Conservation (phyloP, 30 jellyfish, hydroid and myxozoan genomes). For the Morbakka virulenta region DNA sequence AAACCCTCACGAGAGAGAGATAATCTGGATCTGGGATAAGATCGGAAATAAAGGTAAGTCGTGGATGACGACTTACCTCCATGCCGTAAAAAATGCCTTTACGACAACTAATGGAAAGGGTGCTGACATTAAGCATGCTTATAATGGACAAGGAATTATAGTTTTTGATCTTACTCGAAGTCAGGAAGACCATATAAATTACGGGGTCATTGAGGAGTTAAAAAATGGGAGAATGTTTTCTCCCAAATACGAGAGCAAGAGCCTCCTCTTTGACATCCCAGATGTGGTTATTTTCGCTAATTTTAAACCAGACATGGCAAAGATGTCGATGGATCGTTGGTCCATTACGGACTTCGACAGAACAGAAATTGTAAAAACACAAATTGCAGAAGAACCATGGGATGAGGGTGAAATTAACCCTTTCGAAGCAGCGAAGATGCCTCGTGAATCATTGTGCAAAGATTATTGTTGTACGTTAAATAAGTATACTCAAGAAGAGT, state of each 20-base stretch:
- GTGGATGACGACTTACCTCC: neutral
- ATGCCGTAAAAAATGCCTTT: neutral
- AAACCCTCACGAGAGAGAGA: neutral
- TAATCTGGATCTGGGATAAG: slow-evolving; percentile 31
- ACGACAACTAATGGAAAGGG: neutral
- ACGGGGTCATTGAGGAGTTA: neutral
- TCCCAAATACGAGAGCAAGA: neutral
- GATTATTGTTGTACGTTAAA: no score
- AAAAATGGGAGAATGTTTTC: neutral
- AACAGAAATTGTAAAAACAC: no score
- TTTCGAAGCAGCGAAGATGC: no score
- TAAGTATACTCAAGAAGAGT: no score
- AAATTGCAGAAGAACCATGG: no score
- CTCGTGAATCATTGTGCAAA: no score
- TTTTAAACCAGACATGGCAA: neutral
- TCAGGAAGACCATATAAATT: slow-evolving; percentile 3
- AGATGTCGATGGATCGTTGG: neutral
- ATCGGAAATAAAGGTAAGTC: slow-evolving; percentile 27
- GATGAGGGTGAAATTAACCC: no score
- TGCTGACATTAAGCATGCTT: slow-evolving; percentile 6
- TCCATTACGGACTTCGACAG: neutral
- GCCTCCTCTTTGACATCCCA: neutral
- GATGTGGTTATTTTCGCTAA: neutral
- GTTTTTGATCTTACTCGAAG: slow-evolving; percentile 8
- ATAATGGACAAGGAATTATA: neutral